Conservation (phyloP, 2,888 invertebrate species). For the Hybos culiciformis region DNA sequence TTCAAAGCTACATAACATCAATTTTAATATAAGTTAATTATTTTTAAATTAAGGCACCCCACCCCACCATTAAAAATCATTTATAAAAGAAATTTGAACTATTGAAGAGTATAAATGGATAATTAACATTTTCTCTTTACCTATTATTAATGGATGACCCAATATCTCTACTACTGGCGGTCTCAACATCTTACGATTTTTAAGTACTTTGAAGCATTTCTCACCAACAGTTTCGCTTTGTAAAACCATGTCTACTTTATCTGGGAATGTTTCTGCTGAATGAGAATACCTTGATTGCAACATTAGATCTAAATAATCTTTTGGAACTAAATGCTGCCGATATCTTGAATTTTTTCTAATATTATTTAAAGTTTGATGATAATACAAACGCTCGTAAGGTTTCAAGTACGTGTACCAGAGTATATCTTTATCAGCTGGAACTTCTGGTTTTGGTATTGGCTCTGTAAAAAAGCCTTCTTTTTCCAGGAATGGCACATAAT, state of each 20-base stretch:
- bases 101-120: neutral
- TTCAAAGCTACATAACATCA: too few species aligned
- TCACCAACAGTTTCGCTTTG: conserved; percentile 54
- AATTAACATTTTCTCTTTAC: conserved; percentile 17
- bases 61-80: too few species aligned
- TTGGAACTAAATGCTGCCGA: conserved; percentile 35
- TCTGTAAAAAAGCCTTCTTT: neutral
- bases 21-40: neutral
- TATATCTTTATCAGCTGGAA: neutral
- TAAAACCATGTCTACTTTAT: conserved; percentile 46
- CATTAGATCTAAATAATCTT: conserved; percentile 54
- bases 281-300: conserved; percentile 55
- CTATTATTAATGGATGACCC: conserved; percentile 38
- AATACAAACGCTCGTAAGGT: conserved; percentile 37
- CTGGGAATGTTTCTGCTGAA: conserved; percentile 47
- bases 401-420: conserved; percentile 19
- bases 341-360: conserved; percentile 38
- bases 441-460: neutral
- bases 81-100: too few species aligned
- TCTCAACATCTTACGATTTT: conserved; percentile 40
- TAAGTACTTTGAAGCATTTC: conserved; percentile 51
- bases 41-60: too few species aligned
- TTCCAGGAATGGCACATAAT: neutral
- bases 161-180: conserved; percentile 31
- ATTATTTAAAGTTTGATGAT: conserved; percentile 42